Percentiles rank a stretch among this genome's conserved stretches.
Conservation (phyloP, 2,888 invertebrate species). For the Cerceris ruficornis region DNA sequence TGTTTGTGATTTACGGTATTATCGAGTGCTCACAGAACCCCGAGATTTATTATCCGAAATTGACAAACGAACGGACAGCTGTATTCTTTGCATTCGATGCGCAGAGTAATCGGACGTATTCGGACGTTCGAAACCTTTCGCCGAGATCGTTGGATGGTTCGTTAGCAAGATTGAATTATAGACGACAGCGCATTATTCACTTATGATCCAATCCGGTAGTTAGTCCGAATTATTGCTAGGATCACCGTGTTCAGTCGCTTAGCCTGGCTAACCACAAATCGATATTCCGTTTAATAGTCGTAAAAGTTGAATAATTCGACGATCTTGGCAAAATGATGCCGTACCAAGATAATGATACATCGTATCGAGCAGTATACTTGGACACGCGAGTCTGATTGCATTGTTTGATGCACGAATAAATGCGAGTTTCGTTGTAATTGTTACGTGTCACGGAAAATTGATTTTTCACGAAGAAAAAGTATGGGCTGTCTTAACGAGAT, state of each 20-base stretch:
- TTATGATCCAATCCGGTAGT: slow-evolving; percentile 37
- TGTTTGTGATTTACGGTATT: slow-evolving; percentile 42
- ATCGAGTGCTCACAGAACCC: slow-evolving; percentile 17
- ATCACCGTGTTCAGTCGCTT: slow-evolving; percentile 64
- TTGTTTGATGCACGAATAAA: not conserved
- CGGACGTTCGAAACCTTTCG: slow-evolving; percentile 22
- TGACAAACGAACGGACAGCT: slow-evolving; percentile 35
- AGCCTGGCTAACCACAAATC: slow-evolving; percentile 70
- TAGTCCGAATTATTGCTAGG: slow-evolving; percentile 38
- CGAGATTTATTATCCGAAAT: slow-evolving; percentile 35
- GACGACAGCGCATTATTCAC: slow-evolving; percentile 42
- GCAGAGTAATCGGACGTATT: too few species aligned
- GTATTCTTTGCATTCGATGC: slow-evolving; percentile 19
- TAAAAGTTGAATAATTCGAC: slow-evolving; percentile 72
- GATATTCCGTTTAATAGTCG: slow-evolving; percentile 72
- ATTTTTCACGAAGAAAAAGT: not conserved
- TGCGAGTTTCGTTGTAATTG: not conserved
- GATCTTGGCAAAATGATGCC: slow-evolving; percentile 26
- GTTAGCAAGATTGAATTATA: slow-evolving; percentile 47
- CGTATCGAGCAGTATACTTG: not conserved
- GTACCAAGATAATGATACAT: slow-evolving; percentile 15
- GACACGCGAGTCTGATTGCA: slow-evolving; percentile 2
- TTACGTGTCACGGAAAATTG: not conserved
- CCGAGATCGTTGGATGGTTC: slow-evolving; percentile 34
- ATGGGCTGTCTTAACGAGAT: not conserved